Conservation (phyloP, 1,140 invertebrate species). For the Platorchestia sp. region DNA sequence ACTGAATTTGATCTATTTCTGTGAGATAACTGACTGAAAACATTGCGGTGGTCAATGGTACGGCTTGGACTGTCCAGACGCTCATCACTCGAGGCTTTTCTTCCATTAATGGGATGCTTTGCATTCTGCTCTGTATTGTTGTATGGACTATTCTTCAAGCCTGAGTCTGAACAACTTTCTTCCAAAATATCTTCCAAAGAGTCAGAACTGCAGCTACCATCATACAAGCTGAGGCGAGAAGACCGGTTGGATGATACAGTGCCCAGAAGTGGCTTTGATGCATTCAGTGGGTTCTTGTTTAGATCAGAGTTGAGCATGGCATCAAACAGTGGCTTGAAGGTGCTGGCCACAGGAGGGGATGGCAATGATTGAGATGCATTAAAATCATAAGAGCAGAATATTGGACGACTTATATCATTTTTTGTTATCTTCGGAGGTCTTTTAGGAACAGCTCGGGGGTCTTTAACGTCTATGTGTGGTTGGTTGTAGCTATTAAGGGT, state of each 20-base stretch:
- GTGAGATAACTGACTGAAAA: background rate
- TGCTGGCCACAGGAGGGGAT: background rate
- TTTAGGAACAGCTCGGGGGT: background rate
- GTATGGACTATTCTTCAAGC: background rate
- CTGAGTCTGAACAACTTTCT: background rate
- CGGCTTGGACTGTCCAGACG: background rate
- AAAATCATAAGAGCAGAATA: background rate
- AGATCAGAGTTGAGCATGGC: background rate
- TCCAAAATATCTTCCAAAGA: slow-evolving; percentile 36
- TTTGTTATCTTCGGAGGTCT: slow-evolving; percentile 17
- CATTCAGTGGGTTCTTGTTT: background rate
- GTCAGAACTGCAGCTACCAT: slow-evolving; percentile 22
- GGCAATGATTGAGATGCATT: background rate
- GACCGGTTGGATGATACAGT: background rate
- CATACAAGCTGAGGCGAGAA: slow-evolving; percentile 3
- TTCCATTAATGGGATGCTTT: background rate
- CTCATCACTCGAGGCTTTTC: slow-evolving; percentile 37
- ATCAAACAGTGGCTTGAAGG: background rate
- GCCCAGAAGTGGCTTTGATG: background rate
- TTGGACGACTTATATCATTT: slow-evolving; percentile 10
- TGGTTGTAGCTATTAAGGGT: background rate
- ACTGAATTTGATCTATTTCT: slow-evolving; percentile 43
- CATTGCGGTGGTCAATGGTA: background rate
- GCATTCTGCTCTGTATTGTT: background rate
- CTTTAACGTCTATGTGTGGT: slow-evolving; percentile 18